These are phyloP conservation scores for Lycia hirtaria DNA, from an alignment of 2,888 invertebrate genomes.

Conservation along the genomic window DNA sequence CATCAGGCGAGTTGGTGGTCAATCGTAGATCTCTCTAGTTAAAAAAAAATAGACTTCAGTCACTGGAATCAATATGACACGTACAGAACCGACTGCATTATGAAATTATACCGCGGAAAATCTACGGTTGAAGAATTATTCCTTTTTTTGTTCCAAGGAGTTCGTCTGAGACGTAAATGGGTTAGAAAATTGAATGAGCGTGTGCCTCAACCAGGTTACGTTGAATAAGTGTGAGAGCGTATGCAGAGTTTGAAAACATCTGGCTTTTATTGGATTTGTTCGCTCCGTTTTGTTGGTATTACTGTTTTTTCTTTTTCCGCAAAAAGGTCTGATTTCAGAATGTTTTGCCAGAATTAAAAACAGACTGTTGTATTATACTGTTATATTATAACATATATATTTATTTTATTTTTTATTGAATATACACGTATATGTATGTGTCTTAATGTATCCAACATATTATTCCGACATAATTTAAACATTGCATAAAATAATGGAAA, in stretches of 20 bases:
- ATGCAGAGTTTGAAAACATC: conserved; percentile 66
- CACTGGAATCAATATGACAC: conserved; percentile 25
- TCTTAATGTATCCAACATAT: too few relatives aligned
- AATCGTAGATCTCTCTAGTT: too few relatives aligned
- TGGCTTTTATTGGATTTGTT: conserved; percentile 61
- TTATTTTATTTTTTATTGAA: too few relatives aligned
- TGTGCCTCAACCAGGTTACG: conserved; percentile 67
- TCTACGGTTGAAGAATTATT: conserved; percentile 72
- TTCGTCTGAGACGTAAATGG: conserved; percentile 83
- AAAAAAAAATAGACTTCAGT: conserved; percentile 1
- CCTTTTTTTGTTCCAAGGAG: conserved; percentile 64
- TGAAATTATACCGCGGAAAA: conserved; percentile 82
- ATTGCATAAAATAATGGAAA: too few relatives aligned
- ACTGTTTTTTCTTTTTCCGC: conserved; percentile 31
- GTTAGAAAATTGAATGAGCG: conserved; percentile 85
- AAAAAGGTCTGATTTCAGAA: background rate
- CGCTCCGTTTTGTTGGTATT: conserved; percentile 41
- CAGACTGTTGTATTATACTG: background rate
- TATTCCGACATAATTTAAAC: too few relatives aligned
- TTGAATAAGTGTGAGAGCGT: conserved; percentile 75
- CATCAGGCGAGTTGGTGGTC: too few relatives aligned
- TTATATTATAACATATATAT: too few relatives aligned
- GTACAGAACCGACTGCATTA: conserved; percentile 67
- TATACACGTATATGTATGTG: too few relatives aligned
- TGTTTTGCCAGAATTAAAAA: background rate